Evolutionary conservation across 1,140 invertebrate genomes (phyloP).

Genomic region (Mizuhopecten yessoensis): DNA sequence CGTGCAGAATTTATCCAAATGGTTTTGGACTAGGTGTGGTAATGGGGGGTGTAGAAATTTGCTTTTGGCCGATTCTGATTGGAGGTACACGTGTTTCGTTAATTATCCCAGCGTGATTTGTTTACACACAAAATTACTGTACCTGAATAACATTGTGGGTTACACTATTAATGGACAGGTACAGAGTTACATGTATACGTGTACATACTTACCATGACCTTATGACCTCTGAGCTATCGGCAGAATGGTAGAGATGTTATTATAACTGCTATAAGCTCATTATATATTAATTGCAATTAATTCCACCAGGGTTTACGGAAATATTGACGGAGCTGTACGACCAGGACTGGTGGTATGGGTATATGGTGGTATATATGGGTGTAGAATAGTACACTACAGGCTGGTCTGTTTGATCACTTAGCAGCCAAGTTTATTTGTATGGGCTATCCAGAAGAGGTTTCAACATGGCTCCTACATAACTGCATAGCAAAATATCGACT

Average conservation of each 20-base stretch:
- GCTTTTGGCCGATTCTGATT: too few relatives aligned
- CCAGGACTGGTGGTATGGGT: not conserved
- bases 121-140: too few relatives aligned
- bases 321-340: not conserved
- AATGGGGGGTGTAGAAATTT: too few relatives aligned
- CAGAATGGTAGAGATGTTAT: not conserved
- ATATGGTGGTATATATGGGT: not conserved
- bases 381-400: not conserved
- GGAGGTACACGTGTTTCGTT: too few relatives aligned
- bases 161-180: too few relatives aligned
- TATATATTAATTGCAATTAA: conserved; percentile 13
- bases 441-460: not conserved
- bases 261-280: not conserved
- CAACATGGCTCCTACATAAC: not conserved
- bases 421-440: not conserved
- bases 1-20: too few relatives aligned
- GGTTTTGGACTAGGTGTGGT: too few relatives aligned
- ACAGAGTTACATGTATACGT: too few relatives aligned
- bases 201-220: not conserved
- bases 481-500: not conserved
- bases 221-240: not conserved
- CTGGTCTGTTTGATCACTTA: not conserved
- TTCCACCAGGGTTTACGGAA: not conserved
- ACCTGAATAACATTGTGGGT: too few relatives aligned
- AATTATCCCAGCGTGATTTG: too few relatives aligned